Conservation (phyloP, 2,797 vertebrate genomes). For the Varecia variegata region DNA sequence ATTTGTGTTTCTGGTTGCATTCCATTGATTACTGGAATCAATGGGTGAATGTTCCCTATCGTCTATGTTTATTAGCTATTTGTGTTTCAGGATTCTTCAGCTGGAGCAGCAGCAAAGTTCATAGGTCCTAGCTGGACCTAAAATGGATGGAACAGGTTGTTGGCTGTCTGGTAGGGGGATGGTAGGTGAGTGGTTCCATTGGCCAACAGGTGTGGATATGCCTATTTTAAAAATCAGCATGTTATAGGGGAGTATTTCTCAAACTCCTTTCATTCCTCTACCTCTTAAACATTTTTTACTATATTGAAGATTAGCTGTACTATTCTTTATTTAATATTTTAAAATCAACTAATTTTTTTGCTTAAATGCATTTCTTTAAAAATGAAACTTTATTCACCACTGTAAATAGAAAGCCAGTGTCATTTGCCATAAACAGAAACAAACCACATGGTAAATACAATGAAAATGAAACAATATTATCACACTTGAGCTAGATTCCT, state of each 20-base stretch:
- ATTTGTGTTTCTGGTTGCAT: background rate
- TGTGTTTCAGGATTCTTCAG: background rate
- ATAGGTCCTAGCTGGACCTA: background rate
- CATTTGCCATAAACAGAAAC: background rate
- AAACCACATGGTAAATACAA: background rate
- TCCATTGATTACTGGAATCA: background rate
- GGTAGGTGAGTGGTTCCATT: background rate
- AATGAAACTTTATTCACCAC: constrained; percentile 6
- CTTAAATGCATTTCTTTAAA: background rate
- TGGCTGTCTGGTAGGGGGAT: background rate
- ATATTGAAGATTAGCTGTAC: background rate
- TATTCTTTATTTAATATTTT: constrained; percentile 17
- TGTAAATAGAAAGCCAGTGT: background rate
- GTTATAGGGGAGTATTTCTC: background rate
- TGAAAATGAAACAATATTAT: constrained; percentile 10
- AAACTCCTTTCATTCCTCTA: background rate
- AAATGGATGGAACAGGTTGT: background rate
- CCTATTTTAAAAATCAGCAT: background rate
- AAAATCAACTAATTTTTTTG: background rate
- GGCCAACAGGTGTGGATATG: background rate
- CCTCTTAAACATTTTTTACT: background rate
- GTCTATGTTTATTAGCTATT: background rate
- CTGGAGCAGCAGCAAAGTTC: background rate
- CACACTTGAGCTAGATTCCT: background rate
- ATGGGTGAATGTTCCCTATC: background rate